Conservation (phyloP, 2,888 invertebrate species). For the Papilio protenor region DNA sequence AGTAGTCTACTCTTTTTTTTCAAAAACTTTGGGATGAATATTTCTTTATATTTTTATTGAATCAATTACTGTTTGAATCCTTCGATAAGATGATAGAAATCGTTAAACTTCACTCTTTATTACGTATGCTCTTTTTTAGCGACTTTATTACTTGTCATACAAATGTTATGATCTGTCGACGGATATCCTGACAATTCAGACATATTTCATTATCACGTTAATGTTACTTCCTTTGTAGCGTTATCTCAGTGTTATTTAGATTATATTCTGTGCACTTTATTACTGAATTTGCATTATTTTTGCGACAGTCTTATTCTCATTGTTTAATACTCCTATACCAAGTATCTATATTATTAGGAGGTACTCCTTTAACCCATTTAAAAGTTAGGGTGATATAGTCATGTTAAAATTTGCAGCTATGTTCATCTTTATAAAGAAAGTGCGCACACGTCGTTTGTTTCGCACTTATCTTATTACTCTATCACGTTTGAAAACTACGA, state of each 20-base stretch:
- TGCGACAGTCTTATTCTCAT: background rate
- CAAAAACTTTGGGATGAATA: background rate
- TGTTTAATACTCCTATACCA: background rate
- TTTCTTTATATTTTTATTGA: background rate
- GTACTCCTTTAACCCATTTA: no score
- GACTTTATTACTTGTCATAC: background rate
- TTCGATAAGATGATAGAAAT: background rate
- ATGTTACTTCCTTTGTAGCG: slow-evolving; percentile 5
- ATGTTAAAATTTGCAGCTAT: background rate
- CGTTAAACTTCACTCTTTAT: background rate
- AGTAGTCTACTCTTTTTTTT: no score
- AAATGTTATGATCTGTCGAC: background rate
- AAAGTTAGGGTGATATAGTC: no score
- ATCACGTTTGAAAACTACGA: background rate
- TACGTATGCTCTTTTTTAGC: background rate
- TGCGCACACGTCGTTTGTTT: background rate
- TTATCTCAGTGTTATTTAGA: slow-evolving; percentile 28
- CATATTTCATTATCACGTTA: slow-evolving; percentile 1
- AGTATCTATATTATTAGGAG: background rate
- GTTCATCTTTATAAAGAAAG: background rate
- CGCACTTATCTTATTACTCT: background rate
- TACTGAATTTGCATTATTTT: slow-evolving; percentile 27
- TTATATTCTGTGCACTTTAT: slow-evolving; percentile 26
- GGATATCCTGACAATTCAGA: slow-evolving; percentile 19
- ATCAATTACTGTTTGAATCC: background rate